Percentiles rank a stretch among this genome's conserved stretches.
These are phyloP conservation scores for Anas georgica DNA, from an alignment of 2,797 vertebrate species.

Conservation along the genomic window DNA sequence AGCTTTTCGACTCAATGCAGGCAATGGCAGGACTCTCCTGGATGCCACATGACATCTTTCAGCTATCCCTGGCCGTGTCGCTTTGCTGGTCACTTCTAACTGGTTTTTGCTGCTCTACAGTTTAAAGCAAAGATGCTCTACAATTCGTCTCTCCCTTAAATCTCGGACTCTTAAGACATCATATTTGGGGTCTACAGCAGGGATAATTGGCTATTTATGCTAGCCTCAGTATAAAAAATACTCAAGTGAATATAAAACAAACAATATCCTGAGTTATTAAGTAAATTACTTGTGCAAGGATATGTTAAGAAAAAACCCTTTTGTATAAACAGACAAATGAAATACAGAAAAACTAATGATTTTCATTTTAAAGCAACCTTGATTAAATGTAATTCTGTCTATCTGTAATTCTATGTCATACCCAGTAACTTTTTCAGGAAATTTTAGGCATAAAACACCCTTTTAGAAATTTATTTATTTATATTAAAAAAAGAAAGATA, in stretches of 20 bases:
- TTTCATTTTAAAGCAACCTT: not conserved
- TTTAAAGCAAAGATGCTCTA: not conserved
- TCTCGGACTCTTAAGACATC: not conserved
- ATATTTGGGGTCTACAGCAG: not conserved
- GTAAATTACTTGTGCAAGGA: not conserved
- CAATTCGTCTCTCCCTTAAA: not conserved
- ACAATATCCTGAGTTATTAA: not conserved
- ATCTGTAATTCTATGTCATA: not conserved
- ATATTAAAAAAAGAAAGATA: not conserved
- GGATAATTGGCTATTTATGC: not conserved
- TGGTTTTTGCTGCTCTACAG: not conserved
- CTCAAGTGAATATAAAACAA: not conserved
- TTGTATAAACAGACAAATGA: not conserved
- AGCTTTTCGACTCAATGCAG: not conserved
- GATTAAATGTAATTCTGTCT: not conserved
- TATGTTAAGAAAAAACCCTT: not conserved
- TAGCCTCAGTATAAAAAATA: not conserved
- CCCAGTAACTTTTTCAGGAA: not conserved
- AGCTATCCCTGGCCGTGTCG: not conserved
- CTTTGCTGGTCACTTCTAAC: not conserved
- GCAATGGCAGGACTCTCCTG: not conserved
- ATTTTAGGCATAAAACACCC: not conserved
- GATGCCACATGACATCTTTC: not conserved
- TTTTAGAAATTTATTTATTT: not conserved
- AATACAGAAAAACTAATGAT: not conserved